These are phyloP conservation scores for Aphelenchoides besseyi DNA, from an alignment of 1,140 invertebrate species.

Conservation along the genomic window DNA sequence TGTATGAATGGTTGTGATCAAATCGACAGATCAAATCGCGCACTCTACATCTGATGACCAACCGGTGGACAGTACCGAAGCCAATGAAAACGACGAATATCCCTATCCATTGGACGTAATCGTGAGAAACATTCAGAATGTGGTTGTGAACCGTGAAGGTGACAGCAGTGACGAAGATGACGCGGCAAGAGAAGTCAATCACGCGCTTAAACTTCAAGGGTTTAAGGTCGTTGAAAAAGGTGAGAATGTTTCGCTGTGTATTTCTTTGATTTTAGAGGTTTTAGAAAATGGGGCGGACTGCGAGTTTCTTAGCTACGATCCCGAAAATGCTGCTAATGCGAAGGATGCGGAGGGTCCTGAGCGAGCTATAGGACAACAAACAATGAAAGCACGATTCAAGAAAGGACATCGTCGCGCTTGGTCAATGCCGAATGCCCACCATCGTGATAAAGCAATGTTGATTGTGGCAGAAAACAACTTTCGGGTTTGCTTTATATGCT, in stretches of 20 bases:
- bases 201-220: slow-evolving; percentile 34
- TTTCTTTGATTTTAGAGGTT: slow-evolving; percentile 7
- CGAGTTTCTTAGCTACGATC: slow-evolving; percentile 33
- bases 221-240: slow-evolving; percentile 40
- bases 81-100: neutral
- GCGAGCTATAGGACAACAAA: slow-evolving; percentile 21
- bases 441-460: slow-evolving; percentile 33
- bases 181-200: slow-evolving; percentile 31
- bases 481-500: slow-evolving; percentile 13
- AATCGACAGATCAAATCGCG: no score
- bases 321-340: neutral
- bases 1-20: no score
- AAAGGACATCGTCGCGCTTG: slow-evolving; percentile 47
- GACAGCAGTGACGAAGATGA: slow-evolving; percentile 38
- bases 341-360: neutral
- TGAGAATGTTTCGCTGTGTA: slow-evolving; percentile 18
- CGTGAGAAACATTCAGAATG: slow-evolving; percentile 34
- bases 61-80: no score
- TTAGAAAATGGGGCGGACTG: slow-evolving; percentile 41
- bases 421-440: slow-evolving; percentile 45
- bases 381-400: slow-evolving; percentile 30
- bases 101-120: slow-evolving; percentile 35
- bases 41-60: no score
- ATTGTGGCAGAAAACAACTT: slow-evolving; percentile 31
- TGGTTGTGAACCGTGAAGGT: slow-evolving; percentile 25